These are phyloP conservation scores for Syngnathus acus DNA, from an alignment of 2,797 vertebrate species.

Conservation along the genomic window DNA sequence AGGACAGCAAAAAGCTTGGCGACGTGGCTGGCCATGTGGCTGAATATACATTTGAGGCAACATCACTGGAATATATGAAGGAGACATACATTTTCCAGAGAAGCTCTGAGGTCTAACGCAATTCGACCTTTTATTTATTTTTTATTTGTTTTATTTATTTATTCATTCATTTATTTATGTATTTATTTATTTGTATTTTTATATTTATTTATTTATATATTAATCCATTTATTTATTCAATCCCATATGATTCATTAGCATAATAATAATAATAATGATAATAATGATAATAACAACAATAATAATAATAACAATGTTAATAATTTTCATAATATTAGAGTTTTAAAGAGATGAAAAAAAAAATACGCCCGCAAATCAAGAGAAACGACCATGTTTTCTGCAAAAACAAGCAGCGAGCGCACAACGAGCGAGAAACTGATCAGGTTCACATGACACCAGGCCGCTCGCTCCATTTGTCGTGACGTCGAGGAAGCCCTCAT, in stretches of 20 bases:
- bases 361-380: conserved; percentile 2
- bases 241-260: too few species aligned
- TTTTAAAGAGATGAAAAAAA: not conserved
- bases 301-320: too few species aligned
- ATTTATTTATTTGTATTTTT: too few species aligned
- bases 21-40: not conserved
- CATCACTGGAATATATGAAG: not conserved
- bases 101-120: not conserved
- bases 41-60: not conserved
- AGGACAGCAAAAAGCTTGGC: conserved; percentile 1
- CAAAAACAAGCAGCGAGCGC: conserved; percentile 12
- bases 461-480: conserved; percentile 59
- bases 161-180: not conserved
- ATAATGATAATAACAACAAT: not conserved
- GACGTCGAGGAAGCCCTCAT: conserved; percentile 67
- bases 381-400: conserved; percentile 8
- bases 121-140: not conserved
- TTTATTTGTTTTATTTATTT: not conserved
- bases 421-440: conserved; percentile 54
- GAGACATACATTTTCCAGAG: not conserved
- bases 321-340: not conserved
- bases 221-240: too few species aligned
- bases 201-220: too few species aligned
- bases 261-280: too few species aligned
- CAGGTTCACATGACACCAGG: conserved; percentile 51